Conservation (phyloP, 2,113 vertebrate genomes). For the Gadus macrocephalus region DNA sequence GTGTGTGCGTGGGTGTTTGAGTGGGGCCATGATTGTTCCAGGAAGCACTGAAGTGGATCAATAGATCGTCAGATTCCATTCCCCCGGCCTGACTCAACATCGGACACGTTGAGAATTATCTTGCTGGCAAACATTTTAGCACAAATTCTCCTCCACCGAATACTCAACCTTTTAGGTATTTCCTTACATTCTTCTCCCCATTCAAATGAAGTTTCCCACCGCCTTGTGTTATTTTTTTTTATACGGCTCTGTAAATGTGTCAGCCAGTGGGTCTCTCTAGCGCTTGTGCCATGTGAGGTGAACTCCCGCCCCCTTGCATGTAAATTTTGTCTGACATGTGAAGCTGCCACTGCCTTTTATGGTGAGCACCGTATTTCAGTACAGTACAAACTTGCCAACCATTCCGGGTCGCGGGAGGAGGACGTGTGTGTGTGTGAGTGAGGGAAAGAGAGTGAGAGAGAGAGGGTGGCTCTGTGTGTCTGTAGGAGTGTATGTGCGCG, state of each 20-base stretch:
- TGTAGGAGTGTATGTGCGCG: not conserved
- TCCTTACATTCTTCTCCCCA: not conserved
- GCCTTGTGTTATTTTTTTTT: slow-evolving; percentile 50
- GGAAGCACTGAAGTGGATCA: slow-evolving; percentile 66
- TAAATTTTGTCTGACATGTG: slow-evolving; percentile 84
- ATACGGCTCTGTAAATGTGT: slow-evolving; percentile 48
- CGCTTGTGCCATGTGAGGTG: slow-evolving; percentile 60
- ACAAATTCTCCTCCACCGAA: not conserved
- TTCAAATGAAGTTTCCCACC: slow-evolving; percentile 8
- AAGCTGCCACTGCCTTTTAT: slow-evolving; percentile 83
- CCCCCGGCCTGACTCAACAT: slow-evolving; percentile 64
- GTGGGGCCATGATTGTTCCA: slow-evolving; percentile 55
- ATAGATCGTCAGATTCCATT: slow-evolving; percentile 68
- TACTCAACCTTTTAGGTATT: not conserved
- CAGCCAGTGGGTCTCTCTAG: slow-evolving; percentile 45
- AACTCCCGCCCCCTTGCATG: slow-evolving; percentile 74
- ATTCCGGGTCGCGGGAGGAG: slow-evolving; percentile 70
- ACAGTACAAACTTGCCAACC: slow-evolving; percentile 77
- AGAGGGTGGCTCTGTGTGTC: slow-evolving; percentile 34
- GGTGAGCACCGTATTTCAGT: slow-evolving; percentile 80
- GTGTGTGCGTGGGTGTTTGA: slow-evolving; percentile 35
- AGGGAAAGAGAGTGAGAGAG: slow-evolving; percentile 7
- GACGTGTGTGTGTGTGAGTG: slow-evolving; percentile 50
- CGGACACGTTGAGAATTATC: slow-evolving; percentile 60
- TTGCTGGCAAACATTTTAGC: slow-evolving; percentile 26